Evolutionary conservation across 2,113 vertebrate species (phyloP).

Genomic region (Numida meleagris): DNA sequence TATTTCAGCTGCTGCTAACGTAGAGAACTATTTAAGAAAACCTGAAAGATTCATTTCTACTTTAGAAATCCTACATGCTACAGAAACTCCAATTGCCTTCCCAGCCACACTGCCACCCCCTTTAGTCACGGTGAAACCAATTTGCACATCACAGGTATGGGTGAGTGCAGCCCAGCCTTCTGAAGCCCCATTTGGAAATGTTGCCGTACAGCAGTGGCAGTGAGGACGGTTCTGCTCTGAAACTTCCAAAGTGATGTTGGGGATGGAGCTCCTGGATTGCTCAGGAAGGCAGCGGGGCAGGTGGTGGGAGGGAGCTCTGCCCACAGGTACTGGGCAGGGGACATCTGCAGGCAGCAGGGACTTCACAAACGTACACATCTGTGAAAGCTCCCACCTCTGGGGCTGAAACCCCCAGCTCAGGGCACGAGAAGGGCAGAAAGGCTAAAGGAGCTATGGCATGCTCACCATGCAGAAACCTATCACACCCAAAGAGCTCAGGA

Average conservation of each 20-base stretch:
- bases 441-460: background rate
- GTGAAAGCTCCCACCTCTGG: too few species aligned
- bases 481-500: background rate
- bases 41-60: background rate
- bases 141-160: background rate
- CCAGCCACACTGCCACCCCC: background rate
- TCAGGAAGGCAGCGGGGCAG: background rate
- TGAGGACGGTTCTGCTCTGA: background rate
- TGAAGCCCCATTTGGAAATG: background rate
- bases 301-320: background rate
- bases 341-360: background rate
- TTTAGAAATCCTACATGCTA: slow-evolving; percentile 7
- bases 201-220: background rate
- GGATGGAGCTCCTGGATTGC: background rate
- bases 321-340: background rate
- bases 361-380: too few species aligned
- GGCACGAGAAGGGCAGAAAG: background rate
- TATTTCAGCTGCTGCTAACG: background rate
- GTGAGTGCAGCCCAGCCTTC: background rate
- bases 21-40: background rate
- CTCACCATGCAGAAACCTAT: background rate
- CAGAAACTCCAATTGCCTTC: slow-evolving; percentile 9
- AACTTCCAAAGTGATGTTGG: background rate
- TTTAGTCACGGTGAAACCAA: background rate
- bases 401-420: background rate